These are phyloP conservation scores for Epiblema foenella DNA, from an alignment of 2,888 invertebrate genomes.

Conservation along the genomic window DNA sequence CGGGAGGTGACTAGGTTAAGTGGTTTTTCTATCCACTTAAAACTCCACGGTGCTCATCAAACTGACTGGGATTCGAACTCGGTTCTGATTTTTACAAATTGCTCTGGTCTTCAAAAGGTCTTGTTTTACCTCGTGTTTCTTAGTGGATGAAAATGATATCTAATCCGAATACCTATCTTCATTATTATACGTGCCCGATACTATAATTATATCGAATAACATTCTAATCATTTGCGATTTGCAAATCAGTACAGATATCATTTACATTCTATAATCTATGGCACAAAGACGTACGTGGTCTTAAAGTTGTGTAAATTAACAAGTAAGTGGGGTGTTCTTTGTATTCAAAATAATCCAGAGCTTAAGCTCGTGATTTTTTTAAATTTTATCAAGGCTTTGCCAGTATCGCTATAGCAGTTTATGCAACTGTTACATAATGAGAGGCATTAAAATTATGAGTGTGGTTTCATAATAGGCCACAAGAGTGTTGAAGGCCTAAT, in stretches of 20 bases:
- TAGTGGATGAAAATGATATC: background rate
- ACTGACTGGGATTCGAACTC: too few species aligned
- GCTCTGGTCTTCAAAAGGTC: background rate
- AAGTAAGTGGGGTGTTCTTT: conserved; percentile 20
- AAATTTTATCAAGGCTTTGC: too few species aligned
- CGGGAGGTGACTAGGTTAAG: too few species aligned
- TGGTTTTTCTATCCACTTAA: too few species aligned
- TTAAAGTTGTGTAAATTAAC: conserved; percentile 17
- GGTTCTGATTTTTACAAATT: too few species aligned
- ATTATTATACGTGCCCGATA: conserved; percentile 26
- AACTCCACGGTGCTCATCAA: too few species aligned
- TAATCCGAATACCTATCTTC: conserved; percentile 3
- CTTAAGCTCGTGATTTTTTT: too few species aligned
- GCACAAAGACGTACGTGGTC: conserved; percentile 63
- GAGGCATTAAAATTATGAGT: too few species aligned
- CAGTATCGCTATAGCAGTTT: too few species aligned
- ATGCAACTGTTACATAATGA: too few species aligned
- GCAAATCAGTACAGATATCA: conserved; percentile 50
- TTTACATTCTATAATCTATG: conserved; percentile 56
- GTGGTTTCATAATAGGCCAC: too few species aligned
- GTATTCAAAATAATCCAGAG: background rate
- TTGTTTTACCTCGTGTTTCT: background rate
- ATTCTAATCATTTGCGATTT: conserved; percentile 15
- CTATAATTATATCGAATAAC: conserved; percentile 14
- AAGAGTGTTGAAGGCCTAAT: too few species aligned